phyloP scores from a whole-genome alignment of 1,140 invertebrate genomes.

The Lucilia sericata region DNA sequence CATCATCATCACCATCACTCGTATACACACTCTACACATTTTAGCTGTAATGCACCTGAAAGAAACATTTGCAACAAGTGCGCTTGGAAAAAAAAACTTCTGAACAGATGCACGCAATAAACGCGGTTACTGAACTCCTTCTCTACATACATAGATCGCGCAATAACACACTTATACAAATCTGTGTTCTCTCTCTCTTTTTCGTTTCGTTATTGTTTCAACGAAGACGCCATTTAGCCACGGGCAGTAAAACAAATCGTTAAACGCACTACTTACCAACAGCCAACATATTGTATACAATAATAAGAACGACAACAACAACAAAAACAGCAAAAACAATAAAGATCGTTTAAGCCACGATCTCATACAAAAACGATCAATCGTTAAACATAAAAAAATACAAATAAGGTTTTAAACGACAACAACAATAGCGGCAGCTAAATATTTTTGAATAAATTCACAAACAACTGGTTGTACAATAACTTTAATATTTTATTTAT shows the following conservation, averaged over 20 bases:
- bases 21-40: background rate
- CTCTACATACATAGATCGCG: background rate
- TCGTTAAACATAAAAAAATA: background rate
- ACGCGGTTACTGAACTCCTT: constrained; percentile 20
- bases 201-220: background rate
- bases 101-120: constrained; percentile 28
- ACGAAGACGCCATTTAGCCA: constrained; percentile 28
- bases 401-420: background rate
- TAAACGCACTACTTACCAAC: constrained; percentile 21
- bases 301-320: background rate
- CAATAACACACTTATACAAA: background rate
- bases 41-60: constrained; percentile 13
- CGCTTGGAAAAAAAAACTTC: background rate
- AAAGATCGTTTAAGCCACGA: constrained; percentile 34
- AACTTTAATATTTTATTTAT: background rate
- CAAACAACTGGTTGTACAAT: background rate
- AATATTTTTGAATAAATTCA: too few relatives aligned
- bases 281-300: background rate
- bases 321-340: constrained; percentile 3
- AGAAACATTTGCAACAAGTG: constrained; percentile 26
- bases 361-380: constrained; percentile 33
- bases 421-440: background rate
- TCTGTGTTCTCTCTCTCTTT: background rate
- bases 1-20: background rate
- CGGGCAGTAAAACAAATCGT: constrained; percentile 28